phyloP scores from a whole-genome alignment of 2,888 invertebrate species.

The Pseudeuparius sepicola region DNA sequence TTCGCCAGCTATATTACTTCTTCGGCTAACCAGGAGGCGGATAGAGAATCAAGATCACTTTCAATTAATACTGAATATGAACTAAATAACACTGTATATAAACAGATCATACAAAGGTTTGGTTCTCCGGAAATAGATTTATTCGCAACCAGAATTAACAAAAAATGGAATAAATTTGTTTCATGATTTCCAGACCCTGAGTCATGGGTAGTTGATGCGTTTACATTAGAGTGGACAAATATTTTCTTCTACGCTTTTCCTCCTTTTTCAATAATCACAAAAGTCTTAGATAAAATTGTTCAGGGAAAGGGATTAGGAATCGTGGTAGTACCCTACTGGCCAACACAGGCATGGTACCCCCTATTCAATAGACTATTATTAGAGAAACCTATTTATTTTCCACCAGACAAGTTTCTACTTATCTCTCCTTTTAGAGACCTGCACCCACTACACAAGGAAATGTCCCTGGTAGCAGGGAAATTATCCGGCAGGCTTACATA shows the following conservation, averaged over 20 bases:
- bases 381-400: constrained; percentile 6
- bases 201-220: constrained; percentile 25
- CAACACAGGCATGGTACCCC: constrained; percentile 28
- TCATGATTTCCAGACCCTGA: constrained; percentile 14
- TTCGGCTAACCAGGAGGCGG: constrained; percentile 13
- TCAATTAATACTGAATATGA: constrained; percentile 11
- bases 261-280: constrained; percentile 26
- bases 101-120: constrained; percentile 17
- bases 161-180: constrained; percentile 7
- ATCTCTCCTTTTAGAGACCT: constrained; percentile 11
- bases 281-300: constrained; percentile 25
- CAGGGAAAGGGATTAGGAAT: constrained; percentile 26
- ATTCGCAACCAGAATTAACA: constrained; percentile 26
- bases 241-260: constrained; percentile 15
- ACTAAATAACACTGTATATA: constrained; percentile 10
- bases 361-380: constrained; percentile 18
- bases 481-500: constrained; percentile 1
- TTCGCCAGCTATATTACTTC: constrained; percentile 14
- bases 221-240: constrained; percentile 20
- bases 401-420: constrained; percentile 4
- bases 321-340: constrained; percentile 23
- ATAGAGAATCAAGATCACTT: constrained; percentile 9
- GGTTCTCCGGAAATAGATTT: constrained; percentile 23
- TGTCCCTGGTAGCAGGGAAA: constrained; percentile 25
- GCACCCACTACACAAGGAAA: constrained; percentile 22